Percentiles rank a stretch among this genome's conserved stretches.
Conservation (phyloP, 2,797 vertebrate species). For the Notoglanidium macrostoma region DNA sequence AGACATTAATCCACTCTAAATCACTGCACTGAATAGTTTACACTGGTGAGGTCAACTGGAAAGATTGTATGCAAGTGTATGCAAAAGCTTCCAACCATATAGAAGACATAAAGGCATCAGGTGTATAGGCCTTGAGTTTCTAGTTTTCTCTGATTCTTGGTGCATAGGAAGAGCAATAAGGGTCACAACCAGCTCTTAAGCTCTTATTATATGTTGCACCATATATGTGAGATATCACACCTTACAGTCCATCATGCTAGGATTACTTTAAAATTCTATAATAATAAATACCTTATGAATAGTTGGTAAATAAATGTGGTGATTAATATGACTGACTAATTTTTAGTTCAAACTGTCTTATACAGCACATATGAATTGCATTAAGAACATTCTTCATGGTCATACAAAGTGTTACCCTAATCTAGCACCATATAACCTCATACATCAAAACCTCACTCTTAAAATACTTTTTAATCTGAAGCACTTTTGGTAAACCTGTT, state of each 20-base stretch:
- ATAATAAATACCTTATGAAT: background rate
- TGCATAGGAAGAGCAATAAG: background rate
- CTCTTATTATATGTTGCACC: background rate
- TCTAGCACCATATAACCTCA: background rate
- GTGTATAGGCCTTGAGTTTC: background rate
- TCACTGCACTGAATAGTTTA: conserved; percentile 30
- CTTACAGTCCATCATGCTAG: background rate
- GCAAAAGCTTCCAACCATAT: conserved; percentile 36
- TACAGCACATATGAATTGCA: background rate
- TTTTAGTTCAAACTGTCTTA: background rate
- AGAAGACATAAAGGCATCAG: background rate
- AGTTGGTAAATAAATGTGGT: background rate
- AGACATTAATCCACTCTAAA: background rate
- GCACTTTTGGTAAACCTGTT: background rate
- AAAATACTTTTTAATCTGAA: background rate
- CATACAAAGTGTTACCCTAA: background rate
- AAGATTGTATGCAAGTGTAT: conserved; percentile 49
- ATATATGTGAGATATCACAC: background rate
- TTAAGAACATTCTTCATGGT: background rate
- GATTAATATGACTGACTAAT: background rate
- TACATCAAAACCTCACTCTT: background rate
- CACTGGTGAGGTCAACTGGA: conserved; percentile 50
- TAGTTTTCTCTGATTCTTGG: background rate
- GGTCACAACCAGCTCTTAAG: background rate
- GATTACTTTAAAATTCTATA: background rate